phyloP scores from a whole-genome alignment of 2,888 invertebrate genomes.

The Bellardia pandia region DNA sequence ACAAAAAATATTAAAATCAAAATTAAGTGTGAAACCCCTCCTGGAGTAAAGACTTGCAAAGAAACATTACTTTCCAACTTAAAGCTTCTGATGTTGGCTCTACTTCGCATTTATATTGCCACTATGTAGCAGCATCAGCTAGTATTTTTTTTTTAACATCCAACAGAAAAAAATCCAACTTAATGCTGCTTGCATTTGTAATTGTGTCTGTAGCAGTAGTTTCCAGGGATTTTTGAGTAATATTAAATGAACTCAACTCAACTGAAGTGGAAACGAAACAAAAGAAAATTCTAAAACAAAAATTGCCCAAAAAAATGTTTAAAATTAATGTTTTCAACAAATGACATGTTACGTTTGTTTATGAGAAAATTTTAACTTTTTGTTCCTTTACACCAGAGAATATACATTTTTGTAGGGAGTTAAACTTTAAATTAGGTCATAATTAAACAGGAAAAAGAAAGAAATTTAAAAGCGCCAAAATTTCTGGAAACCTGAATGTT shows the following conservation, averaged over 20 bases:
- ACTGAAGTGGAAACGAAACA: constrained; percentile 38
- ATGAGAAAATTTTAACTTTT: constrained; percentile 5
- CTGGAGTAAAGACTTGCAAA: constrained; percentile 8
- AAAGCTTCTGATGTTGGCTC: background rate
- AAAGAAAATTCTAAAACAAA: background rate
- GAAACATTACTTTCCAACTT: background rate
- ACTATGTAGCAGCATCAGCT: too few species aligned
- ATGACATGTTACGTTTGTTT: constrained; percentile 33
- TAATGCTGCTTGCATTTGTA: constrained; percentile 2
- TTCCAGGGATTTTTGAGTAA: constrained; percentile 50
- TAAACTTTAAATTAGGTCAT: constrained; percentile 12
- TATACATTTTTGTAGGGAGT: background rate
- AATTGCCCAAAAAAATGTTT: background rate
- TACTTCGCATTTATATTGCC: too few species aligned
- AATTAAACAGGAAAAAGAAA: background rate
- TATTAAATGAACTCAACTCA: constrained; percentile 58
- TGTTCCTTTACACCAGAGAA: background rate
- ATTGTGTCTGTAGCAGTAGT: constrained; percentile 43
- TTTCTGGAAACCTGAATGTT: too few species aligned
- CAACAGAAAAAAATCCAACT: background rate
- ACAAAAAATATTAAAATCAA: constrained; percentile 2
- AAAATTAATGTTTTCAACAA: constrained; percentile 20
- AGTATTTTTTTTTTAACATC: background rate
- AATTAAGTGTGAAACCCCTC: constrained; percentile 23
- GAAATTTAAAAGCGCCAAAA: too few species aligned